Conservation (phyloP, 2,113 vertebrate species). For the Cyphomyrus discorhynchus region DNA sequence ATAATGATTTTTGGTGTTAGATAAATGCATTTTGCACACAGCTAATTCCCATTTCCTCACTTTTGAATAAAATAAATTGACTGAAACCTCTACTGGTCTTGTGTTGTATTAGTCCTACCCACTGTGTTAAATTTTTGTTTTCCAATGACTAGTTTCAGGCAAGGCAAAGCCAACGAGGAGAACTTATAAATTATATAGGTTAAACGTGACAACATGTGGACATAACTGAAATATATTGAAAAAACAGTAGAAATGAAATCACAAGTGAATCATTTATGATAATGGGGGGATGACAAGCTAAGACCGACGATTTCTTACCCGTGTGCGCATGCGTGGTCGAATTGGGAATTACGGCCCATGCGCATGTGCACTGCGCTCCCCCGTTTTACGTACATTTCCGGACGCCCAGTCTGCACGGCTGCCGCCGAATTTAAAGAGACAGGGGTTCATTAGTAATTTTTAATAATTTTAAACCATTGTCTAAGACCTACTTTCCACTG, state of each 20-base stretch:
- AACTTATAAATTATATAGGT: background rate
- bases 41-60: background rate
- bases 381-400: constrained; percentile 57
- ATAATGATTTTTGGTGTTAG: background rate
- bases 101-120: background rate
- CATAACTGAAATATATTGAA: background rate
- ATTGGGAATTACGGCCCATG: background rate
- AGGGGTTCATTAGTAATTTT: constrained; percentile 42
- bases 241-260: background rate
- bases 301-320: constrained; percentile 7
- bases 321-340: constrained; percentile 19
- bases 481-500: constrained; percentile 37
- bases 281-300: background rate
- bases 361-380: constrained; percentile 48
- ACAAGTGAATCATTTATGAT: background rate
- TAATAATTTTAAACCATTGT: constrained; percentile 59
- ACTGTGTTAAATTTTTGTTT: background rate
- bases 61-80: background rate
- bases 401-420: constrained; percentile 61
- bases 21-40: background rate
- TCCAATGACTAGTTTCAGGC: background rate
- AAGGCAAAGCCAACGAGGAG: background rate
- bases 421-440: constrained; percentile 78
- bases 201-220: background rate
- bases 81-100: background rate